Evolutionary conservation across 2,797 vertebrate genomes (phyloP).

Genomic region (Lacerta agilis): DNA sequence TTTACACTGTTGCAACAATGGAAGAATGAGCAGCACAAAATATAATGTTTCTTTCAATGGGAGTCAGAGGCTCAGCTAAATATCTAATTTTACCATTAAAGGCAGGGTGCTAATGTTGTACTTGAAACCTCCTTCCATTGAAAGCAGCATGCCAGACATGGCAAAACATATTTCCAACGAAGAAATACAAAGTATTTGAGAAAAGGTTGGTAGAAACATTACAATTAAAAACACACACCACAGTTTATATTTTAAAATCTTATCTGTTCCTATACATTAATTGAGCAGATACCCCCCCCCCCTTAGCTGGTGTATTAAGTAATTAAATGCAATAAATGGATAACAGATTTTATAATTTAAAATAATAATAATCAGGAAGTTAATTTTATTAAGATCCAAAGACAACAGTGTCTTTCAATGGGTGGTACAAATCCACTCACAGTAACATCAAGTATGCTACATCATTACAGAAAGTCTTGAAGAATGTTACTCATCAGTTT

Average conservation of each 20-base stretch:
- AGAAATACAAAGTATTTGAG: neutral
- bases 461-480: conserved; percentile 37
- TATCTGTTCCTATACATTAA: conserved; percentile 10
- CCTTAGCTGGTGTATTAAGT: neutral
- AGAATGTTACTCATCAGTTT: conserved; percentile 45
- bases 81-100: neutral
- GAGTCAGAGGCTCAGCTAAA: neutral
- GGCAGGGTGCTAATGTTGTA: neutral
- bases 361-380: conserved; percentile 57
- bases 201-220: neutral
- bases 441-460: conserved; percentile 1
- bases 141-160: neutral
- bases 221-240: neutral
- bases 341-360: conserved; percentile 40
- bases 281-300: neutral
- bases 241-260: conserved; percentile 6
- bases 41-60: neutral
- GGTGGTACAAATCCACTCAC: conserved; percentile 9
- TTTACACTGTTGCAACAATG: neutral
- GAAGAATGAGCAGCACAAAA: neutral
- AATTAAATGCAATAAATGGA: conserved; percentile 17
- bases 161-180: neutral
- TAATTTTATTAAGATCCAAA: conserved; percentile 40
- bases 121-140: neutral
- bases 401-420: neutral